Evolutionary conservation across 2,888 invertebrate genomes (phyloP).

Genomic region (Pandemis corylana): DNA sequence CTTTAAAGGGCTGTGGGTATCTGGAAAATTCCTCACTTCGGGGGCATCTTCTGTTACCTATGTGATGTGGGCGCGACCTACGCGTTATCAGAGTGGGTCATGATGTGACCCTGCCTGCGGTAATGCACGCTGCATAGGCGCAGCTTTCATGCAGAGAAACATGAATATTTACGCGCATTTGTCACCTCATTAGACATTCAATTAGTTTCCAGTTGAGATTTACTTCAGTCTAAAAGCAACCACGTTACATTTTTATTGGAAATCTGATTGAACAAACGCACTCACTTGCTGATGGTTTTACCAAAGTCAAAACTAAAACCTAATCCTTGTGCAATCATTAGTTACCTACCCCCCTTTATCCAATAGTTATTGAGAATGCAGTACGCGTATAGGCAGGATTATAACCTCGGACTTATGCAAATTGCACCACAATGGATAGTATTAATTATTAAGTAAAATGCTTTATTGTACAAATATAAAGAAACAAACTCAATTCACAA

Average conservation of each 20-base stretch:
- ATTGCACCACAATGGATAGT: too few relatives aligned
- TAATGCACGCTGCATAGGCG: conserved; percentile 20
- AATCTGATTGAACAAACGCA: too few relatives aligned
- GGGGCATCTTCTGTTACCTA: conserved; percentile 11
- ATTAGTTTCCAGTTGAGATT: conserved; percentile 15
- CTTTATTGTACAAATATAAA: too few relatives aligned
- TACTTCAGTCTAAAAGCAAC: not conserved
- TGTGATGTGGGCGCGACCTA: conserved; percentile 32
- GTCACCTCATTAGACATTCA: conserved; percentile 40
- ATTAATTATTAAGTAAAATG: too few relatives aligned
- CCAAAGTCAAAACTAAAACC: too few relatives aligned
- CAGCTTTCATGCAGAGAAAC: conserved; percentile 46
- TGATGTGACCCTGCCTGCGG: conserved; percentile 43
- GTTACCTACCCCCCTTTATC: too few relatives aligned
- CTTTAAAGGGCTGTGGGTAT: conserved; percentile 18
- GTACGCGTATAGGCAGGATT: too few relatives aligned
- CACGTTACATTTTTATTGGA: not conserved
- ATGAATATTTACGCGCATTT: conserved; percentile 46
- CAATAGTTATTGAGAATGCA: too few relatives aligned
- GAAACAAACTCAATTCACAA: too few relatives aligned
- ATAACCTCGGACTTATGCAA: too few relatives aligned
- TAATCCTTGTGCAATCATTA: too few relatives aligned
- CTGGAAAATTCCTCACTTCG: not conserved
- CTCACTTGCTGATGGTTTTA: too few relatives aligned
- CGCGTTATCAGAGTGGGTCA: conserved; percentile 48